Conservation (phyloP, 2,797 vertebrate species). For the Ibycter americanus region DNA sequence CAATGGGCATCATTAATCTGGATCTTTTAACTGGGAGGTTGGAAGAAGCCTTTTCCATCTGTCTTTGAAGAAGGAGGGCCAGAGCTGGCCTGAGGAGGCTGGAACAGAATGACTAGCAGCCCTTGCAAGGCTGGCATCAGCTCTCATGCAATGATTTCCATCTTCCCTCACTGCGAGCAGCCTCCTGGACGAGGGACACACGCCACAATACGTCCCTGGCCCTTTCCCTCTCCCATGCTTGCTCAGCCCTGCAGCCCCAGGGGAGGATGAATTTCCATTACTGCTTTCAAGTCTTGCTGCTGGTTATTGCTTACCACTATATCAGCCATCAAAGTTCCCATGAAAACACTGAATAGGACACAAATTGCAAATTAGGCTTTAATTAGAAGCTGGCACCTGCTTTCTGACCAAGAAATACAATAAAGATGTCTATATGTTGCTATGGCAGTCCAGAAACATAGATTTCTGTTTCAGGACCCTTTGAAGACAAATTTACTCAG, state of each 20-base stretch:
- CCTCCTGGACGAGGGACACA: background rate
- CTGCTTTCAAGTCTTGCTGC: background rate
- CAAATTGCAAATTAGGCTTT: conserved; percentile 69
- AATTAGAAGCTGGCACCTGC: conserved; percentile 67
- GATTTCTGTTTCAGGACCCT: conserved; percentile 47
- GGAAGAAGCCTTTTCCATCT: conserved; percentile 29
- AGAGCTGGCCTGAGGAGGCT: background rate
- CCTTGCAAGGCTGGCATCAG: background rate
- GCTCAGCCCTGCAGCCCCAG: background rate
- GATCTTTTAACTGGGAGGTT: background rate
- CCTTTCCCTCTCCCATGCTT: background rate
- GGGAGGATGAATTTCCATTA: conserved; percentile 39
- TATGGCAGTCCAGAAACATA: conserved; percentile 37
- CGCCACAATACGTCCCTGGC: background rate
- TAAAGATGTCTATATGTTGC: conserved; percentile 56
- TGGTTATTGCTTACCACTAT: background rate
- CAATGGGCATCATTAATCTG: background rate
- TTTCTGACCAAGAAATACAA: conserved; percentile 50
- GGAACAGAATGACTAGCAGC: background rate
- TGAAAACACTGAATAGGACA: conserved; percentile 40
- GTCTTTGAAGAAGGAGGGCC: background rate
- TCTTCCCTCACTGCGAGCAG: background rate
- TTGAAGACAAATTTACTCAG: conserved; percentile 60
- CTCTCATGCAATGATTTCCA: background rate
- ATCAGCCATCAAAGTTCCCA: conserved; percentile 49